Evolutionary conservation across 2,888 invertebrate genomes (phyloP), one percentile per base, ranked within the genome.

Genomic region (Ommatoiulus sabulosus): DNA sequence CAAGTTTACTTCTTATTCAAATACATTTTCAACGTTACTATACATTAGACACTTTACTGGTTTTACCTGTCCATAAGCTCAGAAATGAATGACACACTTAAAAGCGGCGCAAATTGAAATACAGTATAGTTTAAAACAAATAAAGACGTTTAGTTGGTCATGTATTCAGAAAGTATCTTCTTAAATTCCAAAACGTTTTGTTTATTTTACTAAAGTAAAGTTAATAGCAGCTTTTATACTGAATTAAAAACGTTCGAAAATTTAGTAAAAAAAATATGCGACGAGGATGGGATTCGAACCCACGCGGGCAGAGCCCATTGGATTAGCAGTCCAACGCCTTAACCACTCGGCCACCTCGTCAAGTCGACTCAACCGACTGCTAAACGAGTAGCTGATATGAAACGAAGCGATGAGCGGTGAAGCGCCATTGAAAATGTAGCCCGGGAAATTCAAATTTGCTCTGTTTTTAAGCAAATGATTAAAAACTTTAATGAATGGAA

Each of bases 261-360:
- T 15, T 6, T 85, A 85, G 17, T 10, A 6, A 72, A 85, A n/a
- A 85, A 85, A 43, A 44, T 10, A 1, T 46, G n/a, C 85, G 85
- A 85, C 85, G 85, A 85, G 85, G 85, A 44, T 44, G 85, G 85
- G 85, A 85, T 85, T 35, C 35, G 35, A 35, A 35, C 35, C 35
- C 35, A 35, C 35, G 35, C 35, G 35, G 35, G 35, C 35, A 35
- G 35, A 35, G 35, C 35, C 35, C 35, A 35, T 35, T 35, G 35
- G 35, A 35, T 35, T 35, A 35, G 85, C 85, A 85, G 85, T 85
- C 85, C 85, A 85, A 85, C 85, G 85, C 85, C 85, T 85, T 85
- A 85, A 85, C 85, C 85, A 85, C 84, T 84, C 84, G 84, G 84
- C 84, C 84, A 84, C 84, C 84, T 84, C 84, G 84, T 84, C 84